phyloP scores from a whole-genome alignment of 1,140 invertebrate species.

The Hyphantria cunea region DNA sequence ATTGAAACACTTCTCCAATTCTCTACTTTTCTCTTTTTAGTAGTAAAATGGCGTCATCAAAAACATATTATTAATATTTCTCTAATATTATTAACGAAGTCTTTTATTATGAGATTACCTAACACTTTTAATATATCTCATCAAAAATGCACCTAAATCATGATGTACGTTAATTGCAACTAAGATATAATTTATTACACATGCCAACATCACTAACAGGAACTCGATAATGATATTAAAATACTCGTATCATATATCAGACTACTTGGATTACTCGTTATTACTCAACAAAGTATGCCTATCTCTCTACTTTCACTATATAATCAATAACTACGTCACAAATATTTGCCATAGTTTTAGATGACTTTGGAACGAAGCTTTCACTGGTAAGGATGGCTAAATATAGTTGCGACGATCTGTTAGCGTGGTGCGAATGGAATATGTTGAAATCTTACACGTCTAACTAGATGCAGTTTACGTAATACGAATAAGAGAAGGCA shows the following conservation, averaged over 20 bases:
- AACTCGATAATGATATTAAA: conserved; percentile 4
- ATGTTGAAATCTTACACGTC: not conserved
- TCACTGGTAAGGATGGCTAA: conserved; percentile 15
- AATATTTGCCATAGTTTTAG: conserved; percentile 29
- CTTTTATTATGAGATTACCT: too few relatives aligned
- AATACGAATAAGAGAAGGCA: too few relatives aligned
- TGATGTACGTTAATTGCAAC: not conserved
- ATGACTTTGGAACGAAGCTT: conserved; percentile 14
- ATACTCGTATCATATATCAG: conserved; percentile 7
- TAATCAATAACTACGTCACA: conserved; percentile 21
- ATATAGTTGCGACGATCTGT: not conserved
- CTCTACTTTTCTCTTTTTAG: too few relatives aligned
- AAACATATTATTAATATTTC: too few relatives aligned
- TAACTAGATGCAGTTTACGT: too few relatives aligned
- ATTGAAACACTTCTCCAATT: too few relatives aligned
- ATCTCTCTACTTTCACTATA: conserved; percentile 9
- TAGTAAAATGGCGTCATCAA: too few relatives aligned
- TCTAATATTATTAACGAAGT: too few relatives aligned
- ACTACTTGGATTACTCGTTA: not conserved
- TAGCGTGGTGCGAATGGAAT: not conserved
- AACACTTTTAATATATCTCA: too few relatives aligned
- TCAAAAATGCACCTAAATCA: too few relatives aligned
- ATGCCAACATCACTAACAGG: conserved; percentile 3
- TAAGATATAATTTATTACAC: not conserved
- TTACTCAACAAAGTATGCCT: conserved; percentile 4